Percentiles rank a stretch among this genome's conserved stretches.
Evolutionary conservation across 2,797 vertebrate species (phyloP).

Genomic region (Anomalospiza imberbis): DNA sequence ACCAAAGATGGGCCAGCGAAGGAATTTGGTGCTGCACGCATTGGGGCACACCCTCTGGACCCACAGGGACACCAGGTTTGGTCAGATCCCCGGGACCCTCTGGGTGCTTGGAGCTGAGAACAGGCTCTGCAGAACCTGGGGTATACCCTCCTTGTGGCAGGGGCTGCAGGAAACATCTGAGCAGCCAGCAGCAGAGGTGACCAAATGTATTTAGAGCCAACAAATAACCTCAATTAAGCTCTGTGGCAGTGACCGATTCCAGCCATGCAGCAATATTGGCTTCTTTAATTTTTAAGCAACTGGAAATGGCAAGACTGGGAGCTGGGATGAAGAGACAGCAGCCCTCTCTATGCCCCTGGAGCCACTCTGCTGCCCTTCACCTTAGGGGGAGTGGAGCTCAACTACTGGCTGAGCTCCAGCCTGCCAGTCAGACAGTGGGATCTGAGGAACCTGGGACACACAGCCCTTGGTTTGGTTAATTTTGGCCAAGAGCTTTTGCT

Average conservation of each 20-base stretch:
- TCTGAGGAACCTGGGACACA: not conserved
- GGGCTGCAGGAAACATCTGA: not conserved
- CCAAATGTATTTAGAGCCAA: slow-evolving; percentile 6
- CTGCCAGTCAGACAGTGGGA: not conserved
- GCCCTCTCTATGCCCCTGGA: not conserved
- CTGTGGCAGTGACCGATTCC: slow-evolving; percentile 62
- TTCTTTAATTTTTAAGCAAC: slow-evolving; percentile 60
- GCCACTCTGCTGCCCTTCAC: not conserved
- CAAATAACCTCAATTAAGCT: slow-evolving; percentile 62
- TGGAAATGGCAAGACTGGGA: not conserved
- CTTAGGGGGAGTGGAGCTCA: accelerated
- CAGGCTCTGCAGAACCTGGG: not conserved
- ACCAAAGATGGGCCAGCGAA: accelerated
- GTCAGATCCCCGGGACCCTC: accelerated
- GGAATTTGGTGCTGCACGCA: not conserved
- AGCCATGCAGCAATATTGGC: not conserved
- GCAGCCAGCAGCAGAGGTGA: not conserved
- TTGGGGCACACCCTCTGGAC: not conserved
- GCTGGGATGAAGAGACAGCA: not conserved
- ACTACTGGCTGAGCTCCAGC: not conserved
- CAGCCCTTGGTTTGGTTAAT: not conserved
- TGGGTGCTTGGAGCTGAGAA: not conserved
- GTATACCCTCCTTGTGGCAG: not conserved
- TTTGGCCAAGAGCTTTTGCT: not conserved
- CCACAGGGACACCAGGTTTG: not conserved